Base-by-base conservation (phyloP, 2,888 invertebrate genomes). In the Idaea aversata region DNA sequence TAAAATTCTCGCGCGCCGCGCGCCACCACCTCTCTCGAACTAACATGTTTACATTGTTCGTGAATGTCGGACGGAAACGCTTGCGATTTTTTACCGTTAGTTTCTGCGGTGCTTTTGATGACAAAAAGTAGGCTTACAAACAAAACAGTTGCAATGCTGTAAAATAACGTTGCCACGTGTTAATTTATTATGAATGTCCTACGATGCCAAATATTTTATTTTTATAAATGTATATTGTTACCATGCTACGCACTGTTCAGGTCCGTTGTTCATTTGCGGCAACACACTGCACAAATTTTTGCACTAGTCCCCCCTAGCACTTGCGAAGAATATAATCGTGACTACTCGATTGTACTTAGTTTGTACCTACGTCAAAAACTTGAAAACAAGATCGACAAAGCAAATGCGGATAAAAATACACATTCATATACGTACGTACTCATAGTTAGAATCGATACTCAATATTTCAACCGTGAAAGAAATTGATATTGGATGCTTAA, bases 1-100 rank as follows among this genome's bases (percentile, higher is more conserved):
- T 87, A 84, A 87, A 87, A 88, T 88, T 85, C 85, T 84, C 79
- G 76, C 25, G 25, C 25, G 25, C 25, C 25, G 25, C 25, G 25
- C 25, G 25, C 25, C 25, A 25, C 47, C 47, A 13, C 73, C 75
- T 78, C 76, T 80, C 81, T 83, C 79, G 71, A 75, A 80, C 75
- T 81, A 82, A 82, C 83, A 77, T 82, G 83, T 84, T 85, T 85
- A 83, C 82, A 77, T 65, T 72, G 69, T 63, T 65, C 67, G 72
- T 68, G 76, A 63, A 63, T 63, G 67, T 57, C 65, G 65, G 16
- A 3, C 47, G 15, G 58, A 67, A 63, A 63, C 63, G 63, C 59
- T 61, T 36, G 62, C 65, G 64, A 70, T 75, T 75, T 72, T 70
- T 71, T 64, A 15, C 61, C 57, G 35, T 57, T 47, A 13, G 60